phyloP scores from a whole-genome alignment of 2,888 invertebrate species.

The Netelia virgata region DNA sequence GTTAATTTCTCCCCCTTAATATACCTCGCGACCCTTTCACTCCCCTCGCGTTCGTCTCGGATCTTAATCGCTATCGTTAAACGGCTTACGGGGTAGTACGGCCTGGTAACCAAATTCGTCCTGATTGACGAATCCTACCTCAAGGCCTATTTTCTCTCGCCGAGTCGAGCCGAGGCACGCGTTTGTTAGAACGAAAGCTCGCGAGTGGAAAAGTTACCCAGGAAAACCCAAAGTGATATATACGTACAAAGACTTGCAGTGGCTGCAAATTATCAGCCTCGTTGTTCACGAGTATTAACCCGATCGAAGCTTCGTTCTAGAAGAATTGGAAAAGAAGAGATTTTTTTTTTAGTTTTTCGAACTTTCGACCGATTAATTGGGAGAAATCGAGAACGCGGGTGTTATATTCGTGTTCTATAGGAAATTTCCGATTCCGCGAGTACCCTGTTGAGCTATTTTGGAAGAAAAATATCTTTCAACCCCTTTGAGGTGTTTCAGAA shows the following conservation, averaged over 20 bases:
- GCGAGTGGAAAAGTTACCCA: conserved; percentile 32
- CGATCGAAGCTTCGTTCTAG: neutral
- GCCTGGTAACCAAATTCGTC: conserved; percentile 40
- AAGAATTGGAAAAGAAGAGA: neutral
- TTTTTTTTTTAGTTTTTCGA: neutral
- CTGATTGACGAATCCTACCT: conserved; percentile 19
- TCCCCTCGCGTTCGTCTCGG: conserved; percentile 57
- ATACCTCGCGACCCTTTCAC: conserved; percentile 37
- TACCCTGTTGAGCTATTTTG: too few relatives aligned
- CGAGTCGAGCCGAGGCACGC: conserved; percentile 8
- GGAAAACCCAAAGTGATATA: neutral
- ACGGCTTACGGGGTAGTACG: conserved; percentile 49
- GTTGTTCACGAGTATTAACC: neutral
- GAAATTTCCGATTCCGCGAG: too few relatives aligned
- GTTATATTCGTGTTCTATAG: too few relatives aligned
- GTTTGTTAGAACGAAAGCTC: conserved; percentile 44
- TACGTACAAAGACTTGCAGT: neutral
- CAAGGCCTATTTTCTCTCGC: neutral
- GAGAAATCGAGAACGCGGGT: too few relatives aligned
- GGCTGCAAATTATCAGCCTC: neutral
- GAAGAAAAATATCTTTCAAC: too few relatives aligned
- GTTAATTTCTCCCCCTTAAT: conserved; percentile 73
- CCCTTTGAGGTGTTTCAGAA: too few relatives aligned
- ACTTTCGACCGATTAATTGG: neutral
- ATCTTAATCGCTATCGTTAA: conserved; percentile 77